These are phyloP conservation scores for Sebastes dallii DNA, from an alignment of 2,797 vertebrate species.

Conservation along the genomic window DNA sequence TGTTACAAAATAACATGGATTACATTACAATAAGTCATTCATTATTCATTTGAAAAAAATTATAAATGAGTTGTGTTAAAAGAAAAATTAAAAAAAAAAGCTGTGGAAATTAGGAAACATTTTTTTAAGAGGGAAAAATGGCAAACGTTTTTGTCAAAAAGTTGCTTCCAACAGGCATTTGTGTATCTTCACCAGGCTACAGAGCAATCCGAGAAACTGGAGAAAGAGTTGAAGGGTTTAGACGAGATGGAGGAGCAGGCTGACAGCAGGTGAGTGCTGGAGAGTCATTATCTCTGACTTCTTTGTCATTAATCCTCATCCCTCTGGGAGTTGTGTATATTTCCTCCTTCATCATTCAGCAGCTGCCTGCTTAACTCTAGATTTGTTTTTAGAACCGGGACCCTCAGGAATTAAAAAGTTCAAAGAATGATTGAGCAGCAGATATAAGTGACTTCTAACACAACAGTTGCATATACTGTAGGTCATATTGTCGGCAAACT, in stretches of 20 bases:
- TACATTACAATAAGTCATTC: background rate
- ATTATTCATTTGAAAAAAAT: background rate
- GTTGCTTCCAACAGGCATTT: background rate
- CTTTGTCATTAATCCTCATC: background rate
- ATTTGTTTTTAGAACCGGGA: background rate
- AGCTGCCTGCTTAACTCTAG: background rate
- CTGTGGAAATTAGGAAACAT: background rate
- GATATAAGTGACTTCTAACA: background rate
- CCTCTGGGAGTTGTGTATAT: background rate
- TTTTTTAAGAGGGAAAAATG: background rate
- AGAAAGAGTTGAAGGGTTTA: conserved; percentile 85
- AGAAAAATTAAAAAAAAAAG: background rate
- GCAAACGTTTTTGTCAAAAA: too few relatives aligned
- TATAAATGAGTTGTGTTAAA: background rate
- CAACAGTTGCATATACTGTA: background rate
- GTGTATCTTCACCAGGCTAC: conserved; percentile 78
- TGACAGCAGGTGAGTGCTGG: conserved; percentile 83
- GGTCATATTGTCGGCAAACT: too few relatives aligned
- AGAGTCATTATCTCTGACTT: background rate
- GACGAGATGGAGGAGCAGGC: conserved; percentile 88
- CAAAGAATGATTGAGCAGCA: rapidly evolving
- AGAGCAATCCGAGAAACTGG: conserved; percentile 81
- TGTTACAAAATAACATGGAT: background rate
- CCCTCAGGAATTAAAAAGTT: background rate
- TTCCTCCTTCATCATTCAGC: background rate